Conservation (phyloP, 2,113 vertebrate species). For the Pithys albifrons region DNA sequence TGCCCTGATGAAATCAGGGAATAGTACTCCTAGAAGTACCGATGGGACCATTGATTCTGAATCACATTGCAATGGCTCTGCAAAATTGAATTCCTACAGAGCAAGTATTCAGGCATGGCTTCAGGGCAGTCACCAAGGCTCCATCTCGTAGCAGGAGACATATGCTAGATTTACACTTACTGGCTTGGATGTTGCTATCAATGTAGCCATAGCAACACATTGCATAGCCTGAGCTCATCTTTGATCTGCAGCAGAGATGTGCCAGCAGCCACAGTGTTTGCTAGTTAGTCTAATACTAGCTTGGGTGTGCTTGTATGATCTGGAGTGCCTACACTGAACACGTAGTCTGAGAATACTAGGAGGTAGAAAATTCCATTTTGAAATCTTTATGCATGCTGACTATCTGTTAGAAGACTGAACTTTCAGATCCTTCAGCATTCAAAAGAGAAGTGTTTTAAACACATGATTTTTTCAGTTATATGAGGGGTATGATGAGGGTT, state of each 20-base stretch:
- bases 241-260: not conserved
- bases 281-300: not conserved
- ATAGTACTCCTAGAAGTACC: not conserved
- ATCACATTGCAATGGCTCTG: not conserved
- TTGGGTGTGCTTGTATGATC: not conserved
- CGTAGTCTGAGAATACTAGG: not conserved
- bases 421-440: not conserved
- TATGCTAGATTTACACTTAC: constrained; percentile 24
- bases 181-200: not conserved
- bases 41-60: not conserved
- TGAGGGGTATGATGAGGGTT: not conserved
- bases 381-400: not conserved
- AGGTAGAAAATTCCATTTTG: not conserved
- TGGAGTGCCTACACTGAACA: not conserved
- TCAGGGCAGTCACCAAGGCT: not conserved
- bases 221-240: not conserved
- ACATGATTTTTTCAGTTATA: not conserved
- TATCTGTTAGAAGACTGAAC: not conserved
- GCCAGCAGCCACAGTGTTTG: not conserved
- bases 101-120: not conserved
- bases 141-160: not conserved
- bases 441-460: not conserved
- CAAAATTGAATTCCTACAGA: constrained; percentile 33
- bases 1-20: not conserved
- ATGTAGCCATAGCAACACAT: constrained; percentile 37